These are phyloP conservation scores for Sandelia bainsii DNA, from an alignment of 2,797 vertebrate genomes.

Conservation along the genomic window DNA sequence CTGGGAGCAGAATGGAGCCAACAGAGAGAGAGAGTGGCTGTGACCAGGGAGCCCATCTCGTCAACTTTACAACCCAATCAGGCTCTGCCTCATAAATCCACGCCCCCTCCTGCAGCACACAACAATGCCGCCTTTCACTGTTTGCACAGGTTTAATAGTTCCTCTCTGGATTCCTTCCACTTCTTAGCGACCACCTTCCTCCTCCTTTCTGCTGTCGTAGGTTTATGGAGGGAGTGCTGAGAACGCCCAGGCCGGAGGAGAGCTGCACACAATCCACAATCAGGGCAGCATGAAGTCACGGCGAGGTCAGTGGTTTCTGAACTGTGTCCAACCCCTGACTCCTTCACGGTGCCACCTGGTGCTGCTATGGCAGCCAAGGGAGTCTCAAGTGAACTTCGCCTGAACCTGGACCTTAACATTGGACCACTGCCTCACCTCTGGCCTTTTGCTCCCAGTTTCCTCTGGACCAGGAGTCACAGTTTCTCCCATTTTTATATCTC, in stretches of 20 bases:
- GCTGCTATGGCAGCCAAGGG: conserved; percentile 61
- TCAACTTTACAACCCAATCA: conserved; percentile 93
- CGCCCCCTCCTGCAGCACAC: conserved; percentile 84
- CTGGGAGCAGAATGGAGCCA: conserved; percentile 78
- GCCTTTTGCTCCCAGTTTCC: conserved; percentile 33
- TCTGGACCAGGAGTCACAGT: conserved; percentile 8
- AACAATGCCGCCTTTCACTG: conserved; percentile 90
- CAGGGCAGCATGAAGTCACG: conserved; percentile 79
- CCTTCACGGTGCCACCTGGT: conserved; percentile 85
- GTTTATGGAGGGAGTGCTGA: conserved; percentile 84
- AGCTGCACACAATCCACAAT: conserved; percentile 73
- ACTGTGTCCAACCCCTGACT: conserved; percentile 89
- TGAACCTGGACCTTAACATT: conserved; percentile 93
- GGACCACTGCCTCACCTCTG: conserved; percentile 77
- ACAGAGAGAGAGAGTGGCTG: conserved; percentile 68
- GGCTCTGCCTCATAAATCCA: conserved; percentile 90
- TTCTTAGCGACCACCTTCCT: conserved; percentile 78
- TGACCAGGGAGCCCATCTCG: conserved; percentile 77
- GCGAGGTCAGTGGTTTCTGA: conserved; percentile 87
- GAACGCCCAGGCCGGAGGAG: conserved; percentile 61
- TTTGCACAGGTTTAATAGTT: conserved; percentile 79
- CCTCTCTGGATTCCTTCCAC: conserved; percentile 83
- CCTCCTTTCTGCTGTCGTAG: conserved; percentile 54
- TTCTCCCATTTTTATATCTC: conserved; percentile 13
- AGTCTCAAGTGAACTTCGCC: conserved; percentile 90